Evolutionary conservation across 2,113 vertebrate genomes (phyloP).

Genomic region (Telmatochromis brachygnathus): DNA sequence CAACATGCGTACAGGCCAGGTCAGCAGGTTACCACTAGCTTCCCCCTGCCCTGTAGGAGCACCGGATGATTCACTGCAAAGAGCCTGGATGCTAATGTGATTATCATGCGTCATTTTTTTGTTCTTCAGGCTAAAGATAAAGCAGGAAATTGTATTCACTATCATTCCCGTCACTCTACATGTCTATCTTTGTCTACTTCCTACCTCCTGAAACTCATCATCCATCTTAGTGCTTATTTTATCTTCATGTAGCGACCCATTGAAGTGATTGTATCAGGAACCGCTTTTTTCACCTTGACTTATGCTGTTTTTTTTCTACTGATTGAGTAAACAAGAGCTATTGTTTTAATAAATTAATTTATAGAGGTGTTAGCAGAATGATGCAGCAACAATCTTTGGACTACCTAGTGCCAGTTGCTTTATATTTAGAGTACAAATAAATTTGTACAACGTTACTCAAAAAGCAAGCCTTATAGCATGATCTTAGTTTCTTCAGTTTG

Average conservation of each 20-base stretch:
- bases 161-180: neutral
- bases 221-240: neutral
- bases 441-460: neutral
- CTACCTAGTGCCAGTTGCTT: neutral
- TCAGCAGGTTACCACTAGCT: slow-evolving; percentile 17
- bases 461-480: neutral
- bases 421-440: neutral
- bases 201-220: neutral
- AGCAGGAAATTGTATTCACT: slow-evolving; percentile 38
- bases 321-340: neutral
- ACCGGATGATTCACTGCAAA: slow-evolving; percentile 25
- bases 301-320: neutral
- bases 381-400: neutral
- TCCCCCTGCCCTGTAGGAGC: slow-evolving; percentile 13
- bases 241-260: neutral
- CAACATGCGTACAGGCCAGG: neutral
- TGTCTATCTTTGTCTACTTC: slow-evolving; percentile 15
- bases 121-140: slow-evolving; percentile 7
- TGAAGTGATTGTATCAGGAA: neutral
- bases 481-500: neutral
- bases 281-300: neutral
- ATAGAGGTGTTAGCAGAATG: neutral
- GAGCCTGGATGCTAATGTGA: neutral
- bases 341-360: neutral
- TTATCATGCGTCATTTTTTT: neutral